Conservation (phyloP, 2,888 invertebrate genomes). For the Hypomecis punctinalis region DNA sequence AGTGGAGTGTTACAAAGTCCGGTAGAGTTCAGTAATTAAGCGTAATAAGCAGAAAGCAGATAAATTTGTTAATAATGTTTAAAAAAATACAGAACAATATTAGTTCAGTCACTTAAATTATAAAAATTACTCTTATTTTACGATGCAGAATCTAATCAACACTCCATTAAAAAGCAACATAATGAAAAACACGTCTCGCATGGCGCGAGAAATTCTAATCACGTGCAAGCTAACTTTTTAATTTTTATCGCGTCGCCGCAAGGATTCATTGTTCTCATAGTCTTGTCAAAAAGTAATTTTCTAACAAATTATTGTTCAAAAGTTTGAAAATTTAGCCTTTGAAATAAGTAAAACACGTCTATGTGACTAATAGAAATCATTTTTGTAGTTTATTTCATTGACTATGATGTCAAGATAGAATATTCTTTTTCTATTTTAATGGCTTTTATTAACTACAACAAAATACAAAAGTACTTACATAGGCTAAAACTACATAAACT, state of each 20-base stretch:
- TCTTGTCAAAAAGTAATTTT: slow-evolving; percentile 33
- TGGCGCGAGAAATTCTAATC: slow-evolving; percentile 35
- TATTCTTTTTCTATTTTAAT: no score
- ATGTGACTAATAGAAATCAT: no score
- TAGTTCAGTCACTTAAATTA: not conserved
- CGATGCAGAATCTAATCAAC: slow-evolving; percentile 13
- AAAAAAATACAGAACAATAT: not conserved
- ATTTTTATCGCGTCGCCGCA: slow-evolving; percentile 34
- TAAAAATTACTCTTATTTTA: slow-evolving; percentile 2
- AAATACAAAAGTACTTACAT: no score
- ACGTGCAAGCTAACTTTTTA: slow-evolving; percentile 37
- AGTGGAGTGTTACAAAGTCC: no score
- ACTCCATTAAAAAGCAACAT: slow-evolving; percentile 13
- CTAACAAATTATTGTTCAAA: slow-evolving; percentile 26
- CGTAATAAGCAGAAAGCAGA: no score
- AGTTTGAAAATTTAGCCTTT: not conserved
- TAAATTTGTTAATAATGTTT: no score
- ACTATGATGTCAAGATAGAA: no score
- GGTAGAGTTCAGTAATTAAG: no score
- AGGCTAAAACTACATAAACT: no score
- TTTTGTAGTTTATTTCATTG: no score
- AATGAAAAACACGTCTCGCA: slow-evolving; percentile 27
- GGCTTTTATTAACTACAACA: no score
- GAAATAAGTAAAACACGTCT: no score
- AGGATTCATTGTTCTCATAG: slow-evolving; percentile 39